A percentile compares a stretch with the other conserved stretches of the same genome.
Evolutionary conservation across 2,888 invertebrate genomes (phyloP).

Genomic region (Buathra laborator): DNA sequence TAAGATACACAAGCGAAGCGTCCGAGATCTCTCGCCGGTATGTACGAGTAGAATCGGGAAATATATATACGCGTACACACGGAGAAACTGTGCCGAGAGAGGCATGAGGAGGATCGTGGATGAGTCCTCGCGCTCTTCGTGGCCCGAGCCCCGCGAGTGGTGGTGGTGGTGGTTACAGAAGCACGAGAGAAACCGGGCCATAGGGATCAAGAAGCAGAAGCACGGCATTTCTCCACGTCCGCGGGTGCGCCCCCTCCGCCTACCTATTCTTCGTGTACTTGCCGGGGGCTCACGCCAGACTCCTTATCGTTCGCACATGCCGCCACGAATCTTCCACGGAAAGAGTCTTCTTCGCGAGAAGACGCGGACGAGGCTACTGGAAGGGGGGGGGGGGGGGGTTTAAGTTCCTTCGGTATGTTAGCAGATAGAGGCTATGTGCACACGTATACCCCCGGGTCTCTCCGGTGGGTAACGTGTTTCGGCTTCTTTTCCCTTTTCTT

Average conservation of each 20-base stretch:
- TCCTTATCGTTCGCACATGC: constrained; percentile 71
- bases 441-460: constrained; percentile 9
- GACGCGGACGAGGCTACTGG: constrained; percentile 36
- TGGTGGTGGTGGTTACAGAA: constrained; percentile 54
- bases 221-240: constrained; percentile 71
- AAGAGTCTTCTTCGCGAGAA: constrained; percentile 45
- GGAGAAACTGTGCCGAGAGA: constrained; percentile 33
- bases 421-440: background rate
- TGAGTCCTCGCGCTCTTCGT: constrained; percentile 30
- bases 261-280: background rate
- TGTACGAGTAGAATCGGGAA: constrained; percentile 16
- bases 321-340: constrained; percentile 66
- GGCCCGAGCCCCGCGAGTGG: constrained; percentile 23
- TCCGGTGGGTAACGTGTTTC: constrained; percentile 3
- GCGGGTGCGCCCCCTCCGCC: constrained; percentile 10
- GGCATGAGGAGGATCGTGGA: constrained; percentile 31
- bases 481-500: constrained; percentile 1
- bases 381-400: constrained; percentile 45
- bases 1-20: constrained; percentile 21
- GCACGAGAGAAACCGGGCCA: constrained; percentile 45
- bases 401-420: constrained; percentile 23
- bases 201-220: constrained; percentile 62
- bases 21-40: constrained; percentile 4
- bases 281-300: constrained; percentile 13
- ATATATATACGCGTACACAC: constrained; percentile 4